phyloP scores from a whole-genome alignment of 2,888 invertebrate genomes.

The Orthosia cruda region DNA sequence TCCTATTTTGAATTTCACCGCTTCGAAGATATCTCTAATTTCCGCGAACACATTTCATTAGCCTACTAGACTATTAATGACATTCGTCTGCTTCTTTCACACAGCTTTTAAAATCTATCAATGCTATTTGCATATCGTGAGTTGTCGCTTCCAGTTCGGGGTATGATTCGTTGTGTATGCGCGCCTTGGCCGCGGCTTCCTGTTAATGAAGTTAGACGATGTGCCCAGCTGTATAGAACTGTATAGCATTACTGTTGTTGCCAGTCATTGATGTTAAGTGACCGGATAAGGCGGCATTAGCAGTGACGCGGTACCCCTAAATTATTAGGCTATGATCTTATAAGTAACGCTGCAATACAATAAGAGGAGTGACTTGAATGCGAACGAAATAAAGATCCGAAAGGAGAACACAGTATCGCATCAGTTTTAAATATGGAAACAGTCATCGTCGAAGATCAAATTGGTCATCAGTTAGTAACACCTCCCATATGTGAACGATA shows the following conservation, averaged over 20 bases:
- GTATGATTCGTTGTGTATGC: conserved; percentile 82
- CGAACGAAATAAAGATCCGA: conserved; percentile 1
- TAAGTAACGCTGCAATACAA: conserved; percentile 6
- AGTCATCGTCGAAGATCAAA: neutral
- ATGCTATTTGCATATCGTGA: conserved; percentile 74
- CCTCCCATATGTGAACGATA: neutral
- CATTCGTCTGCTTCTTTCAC: conserved; percentile 62
- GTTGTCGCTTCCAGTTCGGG: conserved; percentile 70
- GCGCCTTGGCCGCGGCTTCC: conserved; percentile 83
- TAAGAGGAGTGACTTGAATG: neutral
- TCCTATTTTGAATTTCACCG: neutral
- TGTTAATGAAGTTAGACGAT: conserved; percentile 81
- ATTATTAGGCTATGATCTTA: conserved; percentile 45
- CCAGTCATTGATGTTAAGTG: conserved; percentile 66
- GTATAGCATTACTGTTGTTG: conserved; percentile 50
- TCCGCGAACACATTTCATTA: conserved; percentile 61
- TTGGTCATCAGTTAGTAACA: neutral
- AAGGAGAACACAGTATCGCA: neutral
- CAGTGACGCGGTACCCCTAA: conserved; percentile 50
- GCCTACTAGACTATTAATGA: conserved; percentile 67
- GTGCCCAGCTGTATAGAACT: conserved; percentile 58
- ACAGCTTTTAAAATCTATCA: conserved; percentile 67
- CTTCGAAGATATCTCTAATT: conserved; percentile 28
- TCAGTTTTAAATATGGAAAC: neutral
- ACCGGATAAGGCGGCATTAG: conserved; percentile 63